A percentile compares a stretch with the other conserved stretches of the same genome.
These are phyloP conservation scores for Gopherus evgoodei DNA, from an alignment of 2,113 vertebrate species.

Conservation along the genomic window DNA sequence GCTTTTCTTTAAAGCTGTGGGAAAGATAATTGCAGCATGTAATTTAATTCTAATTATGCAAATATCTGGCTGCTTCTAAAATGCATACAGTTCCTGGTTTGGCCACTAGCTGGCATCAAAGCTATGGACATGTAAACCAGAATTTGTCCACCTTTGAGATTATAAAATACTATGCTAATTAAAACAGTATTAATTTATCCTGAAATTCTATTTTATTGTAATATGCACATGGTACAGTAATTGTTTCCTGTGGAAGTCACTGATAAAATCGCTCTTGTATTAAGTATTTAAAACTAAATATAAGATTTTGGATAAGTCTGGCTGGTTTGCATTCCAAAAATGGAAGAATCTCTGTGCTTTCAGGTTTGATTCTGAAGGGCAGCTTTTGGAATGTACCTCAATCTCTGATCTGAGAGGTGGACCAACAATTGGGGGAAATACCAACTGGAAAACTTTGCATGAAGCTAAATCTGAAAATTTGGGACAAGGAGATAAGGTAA, in stretches of 20 bases:
- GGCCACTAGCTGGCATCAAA: slow-evolving; percentile 79
- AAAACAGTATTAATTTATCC: slow-evolving; percentile 64
- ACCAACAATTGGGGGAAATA: slow-evolving; percentile 64
- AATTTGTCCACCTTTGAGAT: slow-evolving; percentile 64
- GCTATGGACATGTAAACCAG: slow-evolving; percentile 67
- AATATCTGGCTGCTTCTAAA: slow-evolving; percentile 56
- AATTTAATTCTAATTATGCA: slow-evolving; percentile 74
- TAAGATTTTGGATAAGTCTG: not conserved
- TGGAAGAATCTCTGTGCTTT: slow-evolving; percentile 29
- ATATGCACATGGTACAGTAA: slow-evolving; percentile 50
- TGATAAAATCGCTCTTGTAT: slow-evolving; percentile 30
- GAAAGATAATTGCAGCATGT: slow-evolving; percentile 68
- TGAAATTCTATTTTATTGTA: slow-evolving; percentile 66
- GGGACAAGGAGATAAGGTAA: slow-evolving; percentile 96
- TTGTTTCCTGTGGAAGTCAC: slow-evolving; percentile 54
- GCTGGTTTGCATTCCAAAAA: not conserved
- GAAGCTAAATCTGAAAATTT: slow-evolving; percentile 93
- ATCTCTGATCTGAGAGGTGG: slow-evolving; percentile 87
- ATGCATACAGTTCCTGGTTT: slow-evolving; percentile 59
- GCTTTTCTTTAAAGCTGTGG: slow-evolving; percentile 58
- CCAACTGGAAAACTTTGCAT: slow-evolving; percentile 93
- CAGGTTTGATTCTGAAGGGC: slow-evolving; percentile 97
- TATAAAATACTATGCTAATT: slow-evolving; percentile 55
- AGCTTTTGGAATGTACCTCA: slow-evolving; percentile 88
- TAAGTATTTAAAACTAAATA: not conserved